Evolutionary conservation across 2,888 invertebrate species (phyloP).

Genomic region (Dermolepida albohirtum): DNA sequence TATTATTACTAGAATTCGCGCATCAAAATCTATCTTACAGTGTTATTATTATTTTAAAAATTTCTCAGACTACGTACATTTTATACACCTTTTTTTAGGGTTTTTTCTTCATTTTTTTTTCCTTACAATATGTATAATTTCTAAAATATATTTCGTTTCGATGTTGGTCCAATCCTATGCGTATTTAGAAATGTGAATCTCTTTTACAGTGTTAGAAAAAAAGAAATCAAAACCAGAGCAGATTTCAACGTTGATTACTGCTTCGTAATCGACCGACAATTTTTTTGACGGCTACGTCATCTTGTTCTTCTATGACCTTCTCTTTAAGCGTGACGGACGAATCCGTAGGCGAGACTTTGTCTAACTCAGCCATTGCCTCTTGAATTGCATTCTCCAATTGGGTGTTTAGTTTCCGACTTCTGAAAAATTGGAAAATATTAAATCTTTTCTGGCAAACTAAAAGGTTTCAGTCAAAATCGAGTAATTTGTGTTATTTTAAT

Average conservation of each 20-base stretch:
- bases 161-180: constrained; percentile 60
- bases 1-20: constrained; percentile 48
- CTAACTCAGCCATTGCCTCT: constrained; percentile 91
- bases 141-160: constrained; percentile 51
- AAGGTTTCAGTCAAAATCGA: background rate
- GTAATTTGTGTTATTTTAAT: background rate
- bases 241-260: constrained; percentile 64
- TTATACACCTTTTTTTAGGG: constrained; percentile 47
- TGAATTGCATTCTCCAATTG: constrained; percentile 92
- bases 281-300: constrained; percentile 51
- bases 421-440: constrained; percentile 62
- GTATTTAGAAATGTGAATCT: no score
- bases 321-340: constrained; percentile 52
- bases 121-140: constrained; percentile 18
- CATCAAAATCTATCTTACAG: constrained; percentile 43
- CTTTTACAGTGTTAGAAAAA: background rate
- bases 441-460: constrained; percentile 5
- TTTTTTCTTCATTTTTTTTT: constrained; percentile 37
- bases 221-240: constrained; percentile 14
- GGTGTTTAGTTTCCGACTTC: constrained; percentile 93
- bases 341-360: constrained; percentile 71
- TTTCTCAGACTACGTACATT: constrained; percentile 50
- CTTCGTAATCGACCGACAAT: constrained; percentile 67
- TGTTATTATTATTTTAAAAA: constrained; percentile 37
- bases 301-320: constrained; percentile 50